Evolutionary conservation across 2,888 invertebrate species (phyloP).

Genomic region (Muschampia plurimacula): DNA sequence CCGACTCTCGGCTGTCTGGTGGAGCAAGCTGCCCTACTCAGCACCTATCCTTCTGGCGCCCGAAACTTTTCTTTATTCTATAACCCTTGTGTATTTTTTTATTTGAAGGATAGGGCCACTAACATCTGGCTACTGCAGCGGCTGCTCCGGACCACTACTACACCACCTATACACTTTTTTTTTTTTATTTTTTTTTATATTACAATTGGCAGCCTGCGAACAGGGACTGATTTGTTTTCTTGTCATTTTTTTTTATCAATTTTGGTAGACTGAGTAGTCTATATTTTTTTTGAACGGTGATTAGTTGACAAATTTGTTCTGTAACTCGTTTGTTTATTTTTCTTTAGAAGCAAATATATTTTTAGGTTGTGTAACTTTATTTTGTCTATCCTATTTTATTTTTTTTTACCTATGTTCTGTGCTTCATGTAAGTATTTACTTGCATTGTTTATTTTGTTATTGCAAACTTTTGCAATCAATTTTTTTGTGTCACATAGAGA

Average conservation of each 20-base stretch:
- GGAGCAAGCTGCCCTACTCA: no score
- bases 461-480: conserved; percentile 8
- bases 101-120: no score
- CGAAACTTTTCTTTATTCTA: no score
- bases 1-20: no score
- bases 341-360: conserved; percentile 8
- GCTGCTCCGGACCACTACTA: no score
- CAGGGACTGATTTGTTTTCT: no score
- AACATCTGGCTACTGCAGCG: no score
- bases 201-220: no score
- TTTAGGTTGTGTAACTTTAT: conserved; percentile 10
- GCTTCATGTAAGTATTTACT: conserved; percentile 1
- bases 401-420: neutral
- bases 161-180: no score
- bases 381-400: neutral
- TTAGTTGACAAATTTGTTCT: conserved; percentile 7
- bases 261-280: neutral
- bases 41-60: no score
- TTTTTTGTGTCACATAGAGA: conserved; percentile 9
- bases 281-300: conserved; percentile 1
- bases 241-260: neutral
- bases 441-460: conserved; percentile 3
- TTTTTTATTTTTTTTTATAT: no score
- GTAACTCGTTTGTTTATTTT: conserved; percentile 1
- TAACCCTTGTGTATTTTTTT: no score